phyloP scores from a whole-genome alignment of 2,888 invertebrate genomes.

The Mimumesa dahlbomi region DNA sequence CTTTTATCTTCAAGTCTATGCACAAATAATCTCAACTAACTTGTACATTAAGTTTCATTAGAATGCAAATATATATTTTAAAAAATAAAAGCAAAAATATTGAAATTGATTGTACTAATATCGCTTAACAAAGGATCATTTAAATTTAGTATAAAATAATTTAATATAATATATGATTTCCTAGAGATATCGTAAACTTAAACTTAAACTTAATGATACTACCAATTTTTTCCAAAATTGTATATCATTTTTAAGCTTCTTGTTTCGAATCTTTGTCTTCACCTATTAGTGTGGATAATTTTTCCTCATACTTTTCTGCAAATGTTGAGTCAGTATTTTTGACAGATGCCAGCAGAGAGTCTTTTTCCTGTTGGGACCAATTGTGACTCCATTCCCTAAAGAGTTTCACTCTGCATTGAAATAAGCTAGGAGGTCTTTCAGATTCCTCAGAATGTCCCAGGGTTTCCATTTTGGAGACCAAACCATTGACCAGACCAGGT shows the following conservation, averaged over 20 bases:
- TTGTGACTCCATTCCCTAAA: slow-evolving; percentile 92
- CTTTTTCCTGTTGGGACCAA: slow-evolving; percentile 89
- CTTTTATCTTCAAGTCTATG: neutral
- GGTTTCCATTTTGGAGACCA: slow-evolving; percentile 86
- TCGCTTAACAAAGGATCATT: neutral
- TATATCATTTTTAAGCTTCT: slow-evolving; percentile 8
- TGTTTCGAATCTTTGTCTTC: slow-evolving; percentile 26
- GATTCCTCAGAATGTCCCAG: slow-evolving; percentile 84
- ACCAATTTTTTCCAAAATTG: neutral
- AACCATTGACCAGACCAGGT: slow-evolving; percentile 86
- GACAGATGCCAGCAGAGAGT: slow-evolving; percentile 86
- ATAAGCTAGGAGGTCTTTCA: slow-evolving; percentile 88
- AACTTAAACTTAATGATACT: neutral
- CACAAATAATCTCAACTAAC: slow-evolving; percentile 11
- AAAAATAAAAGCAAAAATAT: slow-evolving; percentile 9
- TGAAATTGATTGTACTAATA: slow-evolving; percentile 7
- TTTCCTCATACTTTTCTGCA: slow-evolving; percentile 83
- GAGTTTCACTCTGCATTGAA: slow-evolving; percentile 91
- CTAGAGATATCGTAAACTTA: neutral
- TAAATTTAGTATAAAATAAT: neutral
- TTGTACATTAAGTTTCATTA: neutral
- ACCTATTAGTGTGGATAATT: slow-evolving; percentile 53
- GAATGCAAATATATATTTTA: neutral
- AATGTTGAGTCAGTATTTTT: slow-evolving; percentile 88
- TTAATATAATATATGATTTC: neutral